A percentile compares a stretch with the other conserved stretches of the same genome.
phyloP scores from a whole-genome alignment of 2,888 invertebrate genomes.

The Penaeus monodon region DNA sequence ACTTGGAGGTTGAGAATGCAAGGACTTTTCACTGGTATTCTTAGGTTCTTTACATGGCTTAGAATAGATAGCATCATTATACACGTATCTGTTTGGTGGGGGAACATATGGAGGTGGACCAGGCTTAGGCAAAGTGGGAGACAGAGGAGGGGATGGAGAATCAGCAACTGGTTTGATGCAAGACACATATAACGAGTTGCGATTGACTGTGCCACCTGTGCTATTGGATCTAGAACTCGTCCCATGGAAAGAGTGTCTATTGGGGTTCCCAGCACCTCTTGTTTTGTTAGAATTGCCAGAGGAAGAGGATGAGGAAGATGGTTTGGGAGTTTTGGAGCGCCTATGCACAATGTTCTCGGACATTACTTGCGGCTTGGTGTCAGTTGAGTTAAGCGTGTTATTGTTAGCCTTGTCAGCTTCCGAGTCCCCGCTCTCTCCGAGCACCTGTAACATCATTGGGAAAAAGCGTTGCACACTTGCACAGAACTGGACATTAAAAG shows the following conservation, averaged over 20 bases:
- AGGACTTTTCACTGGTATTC: background rate
- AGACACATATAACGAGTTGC: constrained; percentile 45
- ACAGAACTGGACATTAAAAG: constrained; percentile 2
- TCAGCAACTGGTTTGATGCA: constrained; percentile 42
- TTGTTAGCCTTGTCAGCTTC: constrained; percentile 60
- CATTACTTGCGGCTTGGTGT: constrained; percentile 59
- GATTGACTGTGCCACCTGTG: constrained; percentile 16
- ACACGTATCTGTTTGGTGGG: constrained; percentile 38
- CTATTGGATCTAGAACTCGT: constrained; percentile 22
- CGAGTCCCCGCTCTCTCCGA: constrained; percentile 51
- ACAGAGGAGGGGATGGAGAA: constrained; percentile 28
- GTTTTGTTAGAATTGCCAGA: constrained; percentile 32
- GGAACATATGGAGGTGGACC: constrained; percentile 6
- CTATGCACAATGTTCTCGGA: constrained; percentile 45
- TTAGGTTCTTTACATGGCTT: constrained; percentile 41
- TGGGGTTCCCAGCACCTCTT: constrained; percentile 43
- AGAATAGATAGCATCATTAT: constrained; percentile 51
- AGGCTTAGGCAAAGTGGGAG: constrained; percentile 6
- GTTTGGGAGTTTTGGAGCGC: constrained; percentile 34
- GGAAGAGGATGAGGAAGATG: constrained; percentile 39
- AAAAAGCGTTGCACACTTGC: constrained; percentile 28
- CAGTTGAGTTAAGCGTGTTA: constrained; percentile 58
- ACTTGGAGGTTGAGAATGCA: background rate
- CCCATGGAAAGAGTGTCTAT: constrained; percentile 62
- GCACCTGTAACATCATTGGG: constrained; percentile 56